Base-by-base conservation (phyloP, 2,888 invertebrate genomes). In the Schrankia costaestrigalis region DNA sequence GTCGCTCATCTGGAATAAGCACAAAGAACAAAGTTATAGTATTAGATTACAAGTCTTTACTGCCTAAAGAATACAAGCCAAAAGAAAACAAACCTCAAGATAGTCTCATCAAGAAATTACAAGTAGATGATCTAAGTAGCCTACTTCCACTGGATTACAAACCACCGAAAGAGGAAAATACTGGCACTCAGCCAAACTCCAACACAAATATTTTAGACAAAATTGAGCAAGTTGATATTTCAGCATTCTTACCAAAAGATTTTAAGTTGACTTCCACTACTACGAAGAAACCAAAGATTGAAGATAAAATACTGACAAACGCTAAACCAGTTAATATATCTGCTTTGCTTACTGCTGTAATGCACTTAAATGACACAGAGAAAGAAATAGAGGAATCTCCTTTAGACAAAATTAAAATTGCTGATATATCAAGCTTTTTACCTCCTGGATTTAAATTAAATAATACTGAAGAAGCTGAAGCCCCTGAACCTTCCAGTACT, bases 91-190 rank as follows among this genome's bases (percentile, higher is more conserved):
- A 74, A 32, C 46, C 63, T 13, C 74, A 77, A 54, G 87, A 87
- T 43, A 84, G 84, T 34, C 28, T 84, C 12, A 64, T 84, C 26
- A 75, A 78, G 53, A 82, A 90, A 66, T 71, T 89, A 6, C 85
- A 90, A 55, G 78, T 85, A 24, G 90, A 90, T 48, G 90, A 91
- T 49, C 56, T 91, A 0, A 89, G 82, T 54, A 89, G 91, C 47
- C 84, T 93, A 27, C 74, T 93, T 42, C 93, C 93, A n/a, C 89
- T 91, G 5, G 92, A 91, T 2, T 94, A 90, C 56, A 93, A 92
- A 52, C 63, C 80, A 6, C 71, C 69, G 13, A 67, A 34, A 31
- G 68, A 80, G 18, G 84, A 86, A 43, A 39, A 49, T 2, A 34
- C 69, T 5, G 57, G 70, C 36, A 46, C 46, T 1, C 81, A 74